Evolutionary conservation across 1,140 invertebrate genomes (phyloP), one percentile per base, ranked within the genome.

Genomic region (Fopius arisanus): DNA sequence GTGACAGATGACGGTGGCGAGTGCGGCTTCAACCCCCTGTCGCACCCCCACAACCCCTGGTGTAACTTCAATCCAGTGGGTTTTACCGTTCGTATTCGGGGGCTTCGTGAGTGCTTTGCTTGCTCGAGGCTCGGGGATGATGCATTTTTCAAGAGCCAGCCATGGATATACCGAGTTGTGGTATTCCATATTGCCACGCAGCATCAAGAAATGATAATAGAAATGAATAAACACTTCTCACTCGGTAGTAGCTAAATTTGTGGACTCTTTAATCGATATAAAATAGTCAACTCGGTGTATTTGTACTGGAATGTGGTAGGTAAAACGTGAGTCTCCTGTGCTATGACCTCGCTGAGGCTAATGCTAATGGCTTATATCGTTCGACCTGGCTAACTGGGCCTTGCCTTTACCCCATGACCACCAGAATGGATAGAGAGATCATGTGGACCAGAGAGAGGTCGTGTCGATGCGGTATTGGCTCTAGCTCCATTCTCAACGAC

Each of bases 1-100:
- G 67, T 78, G 72, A 75, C 69, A 69, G 63, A 74, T 75, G 74
- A 68, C 65, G 51, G 69, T 67, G 68, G 74, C 67, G 70, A 73
- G 76, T 74, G 72, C 71, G 72, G 54, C 74, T 67, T 75, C 62
- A 74, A 72, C 68, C 14, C 72, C 65, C 67, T 72, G 69, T 71
- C 63, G 40, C 68, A 51, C 65, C 66, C 73, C 54, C 63, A 2
- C 63, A 37, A 63, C 59, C 19, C 33, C 28, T 33, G n/a, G 63
- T 66, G 33, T 37, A 37, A 37, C 33, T 37, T 37, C 33, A 37
- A 37, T 37, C 12, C 33, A 37, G 7, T 37, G 33, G 33, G 33
- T 37, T 37, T 37, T 37, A 37, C 33, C 7, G 33, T 7, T 37
- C 7, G 33, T 5, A 37, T 37, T 37, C 33, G 7, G 33, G 33